phyloP scores from a whole-genome alignment of 2,888 invertebrate species.

The Syrista parreyssii region DNA sequence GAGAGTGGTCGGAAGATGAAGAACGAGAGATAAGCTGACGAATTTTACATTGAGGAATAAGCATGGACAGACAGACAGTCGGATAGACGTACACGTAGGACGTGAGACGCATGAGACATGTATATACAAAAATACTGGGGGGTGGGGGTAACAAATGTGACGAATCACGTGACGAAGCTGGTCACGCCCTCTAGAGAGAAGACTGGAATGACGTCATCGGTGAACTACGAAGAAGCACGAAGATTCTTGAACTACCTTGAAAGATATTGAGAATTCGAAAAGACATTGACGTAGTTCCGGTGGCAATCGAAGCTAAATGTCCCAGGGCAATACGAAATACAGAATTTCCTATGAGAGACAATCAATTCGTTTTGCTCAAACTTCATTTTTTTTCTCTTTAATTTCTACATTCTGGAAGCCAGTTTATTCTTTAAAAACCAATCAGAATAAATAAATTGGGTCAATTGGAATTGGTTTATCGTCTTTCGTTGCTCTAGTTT shows the following conservation, averaged over 20 bases:
- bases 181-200: background rate
- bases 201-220: background rate
- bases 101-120: conserved; percentile 30
- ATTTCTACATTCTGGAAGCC: background rate
- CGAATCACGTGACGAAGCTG: background rate
- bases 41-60: conserved; percentile 21
- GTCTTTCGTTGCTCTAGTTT: background rate
- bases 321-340: background rate
- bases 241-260: background rate
- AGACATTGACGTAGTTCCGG: background rate
- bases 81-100: conserved; percentile 28
- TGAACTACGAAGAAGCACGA: background rate
- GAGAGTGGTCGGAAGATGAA: conserved; percentile 9
- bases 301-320: background rate
- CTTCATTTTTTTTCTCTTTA: background rate
- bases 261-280: background rate
- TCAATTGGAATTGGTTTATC: background rate
- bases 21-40: conserved; percentile 10
- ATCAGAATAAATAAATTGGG: background rate
- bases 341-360: background rate
- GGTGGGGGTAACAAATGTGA: background rate
- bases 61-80: conserved; percentile 31
- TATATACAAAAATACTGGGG: conserved; percentile 20
- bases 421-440: background rate
- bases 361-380: background rate